Conservation (phyloP, 2,113 vertebrate species). For the Felis chaus region DNA sequence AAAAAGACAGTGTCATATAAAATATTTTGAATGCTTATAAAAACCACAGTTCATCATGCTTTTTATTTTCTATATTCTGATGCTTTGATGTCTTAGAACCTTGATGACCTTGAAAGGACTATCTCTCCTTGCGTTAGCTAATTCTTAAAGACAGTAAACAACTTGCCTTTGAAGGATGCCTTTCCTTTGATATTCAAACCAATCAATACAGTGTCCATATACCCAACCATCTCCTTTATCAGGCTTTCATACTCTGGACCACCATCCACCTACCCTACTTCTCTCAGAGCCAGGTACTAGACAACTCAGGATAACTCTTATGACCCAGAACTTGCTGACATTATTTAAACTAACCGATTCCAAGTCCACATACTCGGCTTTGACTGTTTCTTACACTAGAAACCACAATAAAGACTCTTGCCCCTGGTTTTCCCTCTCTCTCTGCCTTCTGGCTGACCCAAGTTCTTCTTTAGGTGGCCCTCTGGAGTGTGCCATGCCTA, state of each 20-base stretch:
- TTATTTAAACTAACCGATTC: too few species aligned
- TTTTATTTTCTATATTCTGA: too few species aligned
- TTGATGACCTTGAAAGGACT: not conserved
- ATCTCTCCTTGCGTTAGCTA: not conserved
- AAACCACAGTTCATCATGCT: not conserved
- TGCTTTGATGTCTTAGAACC: not conserved
- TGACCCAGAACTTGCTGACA: not conserved
- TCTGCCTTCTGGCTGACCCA: not conserved
- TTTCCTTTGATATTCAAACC: too few species aligned
- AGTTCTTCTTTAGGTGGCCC: not conserved
- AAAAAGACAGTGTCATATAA: not conserved
- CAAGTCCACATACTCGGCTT: not conserved
- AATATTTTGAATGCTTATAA: not conserved
- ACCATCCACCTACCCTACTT: not conserved
- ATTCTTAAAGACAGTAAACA: not conserved
- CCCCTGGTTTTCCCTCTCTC: not conserved
- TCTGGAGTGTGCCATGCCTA: too few species aligned
- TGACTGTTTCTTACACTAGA: not conserved
- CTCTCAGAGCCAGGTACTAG: too few species aligned
- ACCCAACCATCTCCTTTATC: too few species aligned
- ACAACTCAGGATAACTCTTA: not conserved
- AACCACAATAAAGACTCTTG: too few species aligned
- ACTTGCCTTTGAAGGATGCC: too few species aligned
- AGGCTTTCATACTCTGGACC: too few species aligned
- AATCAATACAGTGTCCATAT: too few species aligned